Percentiles rank a stretch among this genome's conserved stretches.
Evolutionary conservation across 2,113 vertebrate genomes (phyloP).

Genomic region (Odocoileus virginianus): DNA sequence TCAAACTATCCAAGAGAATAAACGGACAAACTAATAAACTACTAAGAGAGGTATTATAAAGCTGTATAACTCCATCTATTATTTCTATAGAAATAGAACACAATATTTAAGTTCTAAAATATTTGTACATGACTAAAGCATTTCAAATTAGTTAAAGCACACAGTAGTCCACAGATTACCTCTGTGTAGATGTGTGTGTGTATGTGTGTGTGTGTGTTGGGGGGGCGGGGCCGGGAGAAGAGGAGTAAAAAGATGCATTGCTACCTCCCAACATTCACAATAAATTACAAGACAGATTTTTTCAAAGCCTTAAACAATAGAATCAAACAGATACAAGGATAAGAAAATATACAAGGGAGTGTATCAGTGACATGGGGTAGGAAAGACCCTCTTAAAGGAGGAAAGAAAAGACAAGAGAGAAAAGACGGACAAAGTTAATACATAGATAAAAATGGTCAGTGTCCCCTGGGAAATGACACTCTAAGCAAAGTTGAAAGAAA

Average conservation of each 20-base stretch:
- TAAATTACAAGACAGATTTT: background rate
- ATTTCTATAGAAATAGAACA: background rate
- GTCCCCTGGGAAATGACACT: background rate
- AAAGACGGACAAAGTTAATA: background rate
- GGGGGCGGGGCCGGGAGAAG: fast-evolving
- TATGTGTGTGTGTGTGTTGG: too few species aligned
- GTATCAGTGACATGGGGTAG: background rate
- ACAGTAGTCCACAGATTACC: background rate
- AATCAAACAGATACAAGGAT: background rate
- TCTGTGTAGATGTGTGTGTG: background rate
- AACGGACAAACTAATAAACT: background rate
- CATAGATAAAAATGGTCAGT: background rate
- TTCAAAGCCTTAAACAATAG: background rate
- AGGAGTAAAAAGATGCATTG: background rate
- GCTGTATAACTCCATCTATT: background rate
- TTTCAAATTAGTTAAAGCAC: background rate
- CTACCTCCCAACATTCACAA: background rate
- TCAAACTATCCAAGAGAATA: background rate
- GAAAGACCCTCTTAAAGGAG: background rate
- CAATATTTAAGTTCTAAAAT: background rate
- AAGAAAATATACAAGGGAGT: background rate
- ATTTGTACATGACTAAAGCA: background rate
- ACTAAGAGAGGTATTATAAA: background rate
- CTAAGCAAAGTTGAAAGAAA: conserved; percentile 5
- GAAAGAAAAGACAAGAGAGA: background rate